Conservation (phyloP, 2,113 vertebrate genomes). For the Antechinus stuartii region DNA sequence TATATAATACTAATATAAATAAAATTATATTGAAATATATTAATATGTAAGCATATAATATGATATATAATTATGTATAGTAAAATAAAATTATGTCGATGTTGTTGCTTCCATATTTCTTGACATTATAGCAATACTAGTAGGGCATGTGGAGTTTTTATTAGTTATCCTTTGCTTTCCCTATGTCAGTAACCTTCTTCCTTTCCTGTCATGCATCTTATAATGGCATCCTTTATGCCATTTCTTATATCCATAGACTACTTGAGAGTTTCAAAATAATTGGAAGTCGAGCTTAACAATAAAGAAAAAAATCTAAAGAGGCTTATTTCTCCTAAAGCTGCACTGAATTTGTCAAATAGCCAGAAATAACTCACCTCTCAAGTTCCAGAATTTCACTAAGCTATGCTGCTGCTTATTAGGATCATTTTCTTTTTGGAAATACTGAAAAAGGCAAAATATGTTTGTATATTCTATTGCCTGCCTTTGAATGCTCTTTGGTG, state of each 20-base stretch:
- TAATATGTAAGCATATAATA: too few relatives aligned
- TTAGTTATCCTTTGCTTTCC: background rate
- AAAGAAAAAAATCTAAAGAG: background rate
- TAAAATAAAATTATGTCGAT: too few relatives aligned
- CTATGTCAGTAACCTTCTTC: background rate
- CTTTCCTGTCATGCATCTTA: background rate
- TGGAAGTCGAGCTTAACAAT: background rate
- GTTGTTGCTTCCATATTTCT: background rate
- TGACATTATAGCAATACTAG: background rate
- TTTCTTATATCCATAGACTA: background rate
- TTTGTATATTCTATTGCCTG: background rate
- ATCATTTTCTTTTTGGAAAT: slow-evolving; percentile 26
- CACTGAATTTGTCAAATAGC: background rate
- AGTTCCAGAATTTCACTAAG: background rate
- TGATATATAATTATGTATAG: too few relatives aligned
- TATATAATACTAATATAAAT: background rate
- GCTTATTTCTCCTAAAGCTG: background rate
- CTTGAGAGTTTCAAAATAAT: slow-evolving; percentile 9
- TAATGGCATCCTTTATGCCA: background rate
- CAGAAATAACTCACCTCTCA: slow-evolving; percentile 1
- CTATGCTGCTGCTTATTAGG: background rate
- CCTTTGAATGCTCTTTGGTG: background rate
- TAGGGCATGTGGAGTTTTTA: background rate
- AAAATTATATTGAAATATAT: too few relatives aligned
- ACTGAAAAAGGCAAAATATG: background rate